Evolutionary conservation across 2,797 vertebrate species (phyloP), one percentile per base, ranked within the genome.

Genomic region (Artibeus jamaicensis): DNA sequence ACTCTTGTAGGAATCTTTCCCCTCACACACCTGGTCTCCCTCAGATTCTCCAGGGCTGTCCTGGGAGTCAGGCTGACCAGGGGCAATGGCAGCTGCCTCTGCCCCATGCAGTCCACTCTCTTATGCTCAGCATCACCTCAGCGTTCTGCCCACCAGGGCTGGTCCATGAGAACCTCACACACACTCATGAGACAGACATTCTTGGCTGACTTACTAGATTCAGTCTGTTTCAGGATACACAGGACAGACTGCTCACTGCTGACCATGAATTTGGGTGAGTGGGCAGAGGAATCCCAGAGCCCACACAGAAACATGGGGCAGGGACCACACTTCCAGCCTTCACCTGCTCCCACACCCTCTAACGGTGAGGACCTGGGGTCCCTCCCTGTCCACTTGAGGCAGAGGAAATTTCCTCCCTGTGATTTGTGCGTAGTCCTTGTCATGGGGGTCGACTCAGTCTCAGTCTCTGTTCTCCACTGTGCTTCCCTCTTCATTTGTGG

Each of bases 81-180:
- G 21, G 9, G 42, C 4, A 1, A 3, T 16, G 37, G 24, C 65
- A 8, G 16, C n/a, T 3, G 3, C 21, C 24, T 67, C 48, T 26
- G 29, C 8, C 42, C 29, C 1, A 9, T 18, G 34, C 2, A 0
- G 3, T 22, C 19, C 24, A 3, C 29, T 4, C 4, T 18, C 24
- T 78, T 46, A 18, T 32, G 6, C 4, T 37, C 24, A 18, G 9
- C 12, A 3, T n/a, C 46, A 55, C 34, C 18, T 7, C 74, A 26
- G 46, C 2, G 3, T 24, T 53, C 8, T n/a, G 12, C 29, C 19
- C 29, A 29, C 5, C 57, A 59, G 14, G 5, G 32, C 44, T 26
- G 32, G 5, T 19, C 19, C 14, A 5, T 11, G 32, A 21, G 42
- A 73, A 14, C 70, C 26, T 74, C 70, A 74, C 14, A 15, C 18